Evolutionary conservation across 2,797 vertebrate genomes (phyloP), one percentile per base, ranked within the genome.

Genomic region (Anas capensis): DNA sequence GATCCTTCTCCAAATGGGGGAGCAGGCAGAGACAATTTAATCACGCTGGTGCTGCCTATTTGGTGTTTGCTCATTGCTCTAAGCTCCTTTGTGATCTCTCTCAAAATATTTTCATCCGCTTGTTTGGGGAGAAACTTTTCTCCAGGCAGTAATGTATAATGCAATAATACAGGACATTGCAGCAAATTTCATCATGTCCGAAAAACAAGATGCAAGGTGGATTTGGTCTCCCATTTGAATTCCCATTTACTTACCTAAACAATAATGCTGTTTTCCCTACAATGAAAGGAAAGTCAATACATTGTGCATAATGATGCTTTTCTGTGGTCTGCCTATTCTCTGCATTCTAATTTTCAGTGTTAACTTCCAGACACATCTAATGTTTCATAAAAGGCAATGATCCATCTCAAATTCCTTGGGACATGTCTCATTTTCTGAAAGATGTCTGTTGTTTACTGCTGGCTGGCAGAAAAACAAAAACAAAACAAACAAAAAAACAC

Each of bases 361-460:
- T 94, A 94, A 90, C 94, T 95, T 96, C 88, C 95, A 96, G 96
- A 93, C 93, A 75, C 68, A 72, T 91, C 92, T 92, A 92, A 95
- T 95, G 94, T 90, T 96, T 95, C 96, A 96, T 95, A 94, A 97
- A 95, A 97, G 54, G 93, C 94, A 96, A 96, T 93, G 96, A 96
- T 96, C 95, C 95, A 83, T 95, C 94, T 93, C 83, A 94, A 95
- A 95, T 96, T 96, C 84, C 93, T 95, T 95, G 90, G 88, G 95
- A 96, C 93, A 78, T 4, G 61, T 93, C 88, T 95, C 86, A 69
- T 96, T 94, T 95, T 96, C 86, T 93, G 54, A 90, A 96, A 93
- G 93, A 93, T 72, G 68, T 87, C 90, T 75, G 83, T n/a, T 97
- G 94, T 95, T 96, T 96, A 85, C 90, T 93, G 54, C 90, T 95